Percentiles rank a stretch among this genome's conserved stretches.
These are phyloP conservation scores for Lepilemur septentrionalis DNA, from an alignment of 2,797 vertebrate genomes.

Conservation along the genomic window DNA sequence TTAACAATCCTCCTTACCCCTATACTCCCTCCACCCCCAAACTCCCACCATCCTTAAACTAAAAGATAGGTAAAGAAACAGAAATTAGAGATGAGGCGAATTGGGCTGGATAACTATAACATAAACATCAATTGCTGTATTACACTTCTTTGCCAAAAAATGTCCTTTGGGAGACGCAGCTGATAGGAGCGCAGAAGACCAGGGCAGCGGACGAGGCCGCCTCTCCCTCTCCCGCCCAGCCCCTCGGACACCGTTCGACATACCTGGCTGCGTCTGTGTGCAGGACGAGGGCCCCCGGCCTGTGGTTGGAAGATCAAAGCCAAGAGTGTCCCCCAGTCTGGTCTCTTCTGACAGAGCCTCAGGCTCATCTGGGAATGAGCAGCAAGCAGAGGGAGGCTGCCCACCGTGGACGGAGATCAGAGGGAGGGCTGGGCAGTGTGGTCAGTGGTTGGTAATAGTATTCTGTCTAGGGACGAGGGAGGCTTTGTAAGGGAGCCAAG, in stretches of 20 bases:
- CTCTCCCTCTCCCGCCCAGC: neutral
- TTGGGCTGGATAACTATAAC: neutral
- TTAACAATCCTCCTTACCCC: neutral
- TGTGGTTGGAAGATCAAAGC: slow-evolving; percentile 47
- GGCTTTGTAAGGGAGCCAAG: slow-evolving; percentile 27
- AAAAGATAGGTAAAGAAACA: slow-evolving; percentile 8
- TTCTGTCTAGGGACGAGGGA: neutral
- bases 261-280: neutral
- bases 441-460: slow-evolving; percentile 26
- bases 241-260: neutral
- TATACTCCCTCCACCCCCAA: too few relatives aligned
- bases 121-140: neutral
- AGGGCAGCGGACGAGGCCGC: neutral
- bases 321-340: neutral
- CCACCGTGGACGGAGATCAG: slow-evolving; percentile 25
- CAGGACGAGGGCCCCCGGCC: neutral
- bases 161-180: neutral
- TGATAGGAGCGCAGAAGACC: neutral
- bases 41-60: neutral
- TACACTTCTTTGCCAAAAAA: neutral
- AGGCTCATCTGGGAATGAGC: slow-evolving; percentile 30
- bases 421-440: slow-evolving; percentile 23
- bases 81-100: neutral
- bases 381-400: neutral
- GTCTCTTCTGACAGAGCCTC: neutral